Base-by-base conservation (phyloP, 2,113 vertebrate species). In the Dicaeum eximium region DNA sequence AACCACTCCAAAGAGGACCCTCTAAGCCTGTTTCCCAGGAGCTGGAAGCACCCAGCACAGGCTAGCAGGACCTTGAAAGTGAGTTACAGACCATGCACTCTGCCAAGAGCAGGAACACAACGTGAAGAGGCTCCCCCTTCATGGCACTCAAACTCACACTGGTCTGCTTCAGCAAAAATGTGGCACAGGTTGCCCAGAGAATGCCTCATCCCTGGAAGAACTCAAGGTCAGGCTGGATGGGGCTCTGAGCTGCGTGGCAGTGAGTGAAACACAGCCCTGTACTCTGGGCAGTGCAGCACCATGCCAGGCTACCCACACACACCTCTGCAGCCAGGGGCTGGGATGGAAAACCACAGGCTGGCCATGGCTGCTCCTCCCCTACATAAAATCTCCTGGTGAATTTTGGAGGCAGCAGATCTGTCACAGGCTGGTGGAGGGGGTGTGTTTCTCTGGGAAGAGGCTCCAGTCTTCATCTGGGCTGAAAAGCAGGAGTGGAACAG, bases 381-480 rank as follows among this genome's bases (percentile, higher is more conserved):
- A 35, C 3, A 5, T 11, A 42, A 74, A 81, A 81, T 7, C 22
- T 58, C 35, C 30, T 21, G 28, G n/a, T 50, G 85, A 47, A 30
- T 40, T 88, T 19, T 77, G 64, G 62, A 93, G 51, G 58, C 0
- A 0, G 22, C 24, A 11, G 7, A 16, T 42, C 33, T 0, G 0
- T 47, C 75, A 50, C 23, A 70, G 54, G 6, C 33, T 11, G 50
- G 12, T 38, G 54, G 57, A 45, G 19, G 12, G 40, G 2, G 22
- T 21, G 24, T 37, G 30, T 72, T 84, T 70, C 35, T 48, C 54
- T 35, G 40, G 38, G 35, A 77, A 84, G 64, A 2, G 0, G 53
- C 17, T 78, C 33, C 42, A 56, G 42, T 22, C 51, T 60, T 72
- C 21, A 54, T 60, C 11, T 75, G 28, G 70, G 35, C 51, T 74